A percentile compares a stretch with the other conserved stretches of the same genome.
phyloP scores from a whole-genome alignment of 2,113 vertebrate genomes.

The Apodemus speciosus region DNA sequence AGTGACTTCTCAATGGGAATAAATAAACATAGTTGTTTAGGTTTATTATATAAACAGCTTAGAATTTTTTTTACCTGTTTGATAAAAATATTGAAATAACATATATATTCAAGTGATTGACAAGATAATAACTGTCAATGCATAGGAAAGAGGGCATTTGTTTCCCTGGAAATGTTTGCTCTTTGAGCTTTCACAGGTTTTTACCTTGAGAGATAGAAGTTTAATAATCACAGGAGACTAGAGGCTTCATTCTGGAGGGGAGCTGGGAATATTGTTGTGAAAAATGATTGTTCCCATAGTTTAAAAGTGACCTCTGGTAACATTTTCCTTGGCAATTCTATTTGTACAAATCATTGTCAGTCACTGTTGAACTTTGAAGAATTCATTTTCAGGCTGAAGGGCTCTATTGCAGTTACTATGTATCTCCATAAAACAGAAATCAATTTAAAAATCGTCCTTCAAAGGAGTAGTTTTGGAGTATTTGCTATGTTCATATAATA shows the following conservation, averaged over 20 bases:
- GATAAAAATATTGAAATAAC: conserved; percentile 5
- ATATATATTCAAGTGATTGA: conserved; percentile 23
- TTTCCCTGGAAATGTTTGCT: neutral
- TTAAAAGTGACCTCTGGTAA: conserved; percentile 54
- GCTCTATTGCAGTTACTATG: conserved; percentile 54
- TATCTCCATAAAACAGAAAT: conserved; percentile 38
- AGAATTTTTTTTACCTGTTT: neutral
- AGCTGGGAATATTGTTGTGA: neutral
- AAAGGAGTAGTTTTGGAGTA: conserved; percentile 32
- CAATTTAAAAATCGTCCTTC: conserved; percentile 27
- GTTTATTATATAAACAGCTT: conserved; percentile 37
- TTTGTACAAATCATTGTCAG: neutral
- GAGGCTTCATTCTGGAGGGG: neutral
- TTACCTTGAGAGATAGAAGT: neutral
- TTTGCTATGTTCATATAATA: neutral
- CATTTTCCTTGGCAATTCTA: conserved; percentile 54
- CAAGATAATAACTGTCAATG: neutral
- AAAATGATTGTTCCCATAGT: conserved; percentile 37
- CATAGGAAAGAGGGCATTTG: neutral
- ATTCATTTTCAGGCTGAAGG: conserved; percentile 41
- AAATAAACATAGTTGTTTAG: neutral
- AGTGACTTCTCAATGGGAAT: neutral
- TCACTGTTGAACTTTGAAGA: conserved; percentile 38
- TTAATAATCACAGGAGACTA: conserved; percentile 7
- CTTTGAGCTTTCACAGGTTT: neutral